Base-by-base conservation (phyloP, 64 coral and sea anemone species). In the Montipora sp. region DNA sequence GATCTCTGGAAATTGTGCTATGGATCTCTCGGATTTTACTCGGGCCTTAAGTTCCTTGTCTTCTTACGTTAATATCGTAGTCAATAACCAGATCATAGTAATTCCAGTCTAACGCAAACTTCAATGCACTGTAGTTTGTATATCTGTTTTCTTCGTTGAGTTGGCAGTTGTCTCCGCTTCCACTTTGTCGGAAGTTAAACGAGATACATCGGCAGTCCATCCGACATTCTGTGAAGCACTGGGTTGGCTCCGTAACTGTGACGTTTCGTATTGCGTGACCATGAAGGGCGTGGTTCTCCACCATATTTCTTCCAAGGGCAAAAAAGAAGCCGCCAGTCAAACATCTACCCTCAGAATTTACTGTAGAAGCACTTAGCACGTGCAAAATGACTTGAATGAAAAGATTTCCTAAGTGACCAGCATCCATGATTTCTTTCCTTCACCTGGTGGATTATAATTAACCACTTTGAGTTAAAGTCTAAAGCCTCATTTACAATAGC, bases 91-190 rank as follows among this genome's bases (percentile, higher is more conserved):
- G 53, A 61, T 81, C 79, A 60, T 81, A 81, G 79, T 81, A 81
- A 7, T 61, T n/a, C 20, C 51, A 81, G 5, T 53, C 53, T 20
- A 20, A 20, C 4, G 15, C 2, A 45, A 58, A 16, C 23, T 45
- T 16, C 23, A 81, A 51, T 8, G 55, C 79, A 5, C 22, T 81
- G 53, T 5, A 45, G 24, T 27, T 81, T 7, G 79, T 81, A 43
- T 81, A 81, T 53, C 77, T 51, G 16, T 21, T 79, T 79, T 79
- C 77, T 19, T 79, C 77, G 48, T 79, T 79, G 2, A 79, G 47
- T 53, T 79, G 47, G 16, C 77, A 79, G 75, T 78, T 78, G 16
- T 50, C 18, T 16, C 16, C 3, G 18, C 16, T 78, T 43, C 44
- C 75, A 78, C 47, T 18, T 9, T 13, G 44, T 49, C 16, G 44